A percentile compares a stretch with the other conserved stretches of the same genome.
These are phyloP conservation scores for Drosophila bipectinata DNA, from an alignment of 1,140 invertebrate genomes.

Conservation along the genomic window DNA sequence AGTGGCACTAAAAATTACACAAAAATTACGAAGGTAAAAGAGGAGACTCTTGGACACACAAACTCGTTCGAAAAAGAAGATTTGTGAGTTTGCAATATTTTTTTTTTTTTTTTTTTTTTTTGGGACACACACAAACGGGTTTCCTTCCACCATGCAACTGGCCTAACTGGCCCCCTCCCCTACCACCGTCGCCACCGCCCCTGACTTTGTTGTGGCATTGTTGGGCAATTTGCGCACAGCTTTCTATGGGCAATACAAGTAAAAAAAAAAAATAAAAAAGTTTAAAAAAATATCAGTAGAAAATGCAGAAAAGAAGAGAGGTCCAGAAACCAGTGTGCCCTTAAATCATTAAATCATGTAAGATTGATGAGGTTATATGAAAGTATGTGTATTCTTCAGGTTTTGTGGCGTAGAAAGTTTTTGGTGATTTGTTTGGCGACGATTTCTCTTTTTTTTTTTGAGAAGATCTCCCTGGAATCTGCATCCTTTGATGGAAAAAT, in stretches of 20 bases:
- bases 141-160: slow-evolving; percentile 4
- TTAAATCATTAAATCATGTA: slow-evolving; percentile 40
- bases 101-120: slow-evolving; percentile 28
- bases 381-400: slow-evolving; percentile 24
- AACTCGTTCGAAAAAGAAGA: slow-evolving; percentile 49
- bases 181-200: neutral
- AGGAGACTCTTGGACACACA: slow-evolving; percentile 29
- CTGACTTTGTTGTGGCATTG: slow-evolving; percentile 6
- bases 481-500: neutral
- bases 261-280: too few species aligned
- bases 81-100: slow-evolving; percentile 69
- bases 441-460: slow-evolving; percentile 31
- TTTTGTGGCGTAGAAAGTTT: slow-evolving; percentile 35
- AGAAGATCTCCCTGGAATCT: too few species aligned
- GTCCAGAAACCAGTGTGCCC: slow-evolving; percentile 5
- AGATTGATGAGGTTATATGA: slow-evolving; percentile 49
- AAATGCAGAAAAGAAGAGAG: neutral
- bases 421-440: slow-evolving; percentile 33
- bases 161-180: neutral
- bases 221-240: slow-evolving; percentile 56
- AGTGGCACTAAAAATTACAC: slow-evolving; percentile 69
- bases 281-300: neutral
- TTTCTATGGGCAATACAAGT: slow-evolving; percentile 55
- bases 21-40: slow-evolving; percentile 58
- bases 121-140: slow-evolving; percentile 71